These are phyloP conservation scores for Malurus alboscapulatus DNA, from an alignment of 2,113 vertebrate genomes.

Conservation along the genomic window DNA sequence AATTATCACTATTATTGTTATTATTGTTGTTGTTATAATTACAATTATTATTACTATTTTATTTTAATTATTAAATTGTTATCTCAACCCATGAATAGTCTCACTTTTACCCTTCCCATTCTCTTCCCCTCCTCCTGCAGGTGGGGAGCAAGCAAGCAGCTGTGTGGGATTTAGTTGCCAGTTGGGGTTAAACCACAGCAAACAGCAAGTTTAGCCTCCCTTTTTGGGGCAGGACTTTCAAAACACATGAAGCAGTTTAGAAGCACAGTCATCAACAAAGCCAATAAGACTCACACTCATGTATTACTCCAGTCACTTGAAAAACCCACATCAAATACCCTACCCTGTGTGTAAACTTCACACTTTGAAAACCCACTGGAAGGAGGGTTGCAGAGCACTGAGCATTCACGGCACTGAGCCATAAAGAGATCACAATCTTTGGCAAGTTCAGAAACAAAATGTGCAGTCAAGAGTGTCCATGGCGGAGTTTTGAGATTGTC, in stretches of 20 bases:
- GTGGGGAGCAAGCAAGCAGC: not conserved
- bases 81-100: not conserved
- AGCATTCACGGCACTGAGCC: not conserved
- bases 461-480: not conserved
- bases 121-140: not conserved
- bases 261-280: not conserved
- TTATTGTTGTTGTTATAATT: not conserved
- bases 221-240: not conserved
- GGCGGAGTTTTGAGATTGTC: not conserved
- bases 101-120: not conserved
- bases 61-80: not conserved
- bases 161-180: not conserved
- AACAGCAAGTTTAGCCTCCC: not conserved
- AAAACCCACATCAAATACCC: slow-evolving; percentile 42
- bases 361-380: slow-evolving; percentile 10
- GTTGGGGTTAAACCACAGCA: not conserved
- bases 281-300: not conserved
- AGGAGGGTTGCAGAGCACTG: not conserved
- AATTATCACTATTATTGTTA: not conserved
- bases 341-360: slow-evolving; percentile 17
- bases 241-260: not conserved
- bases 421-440: slow-evolving; percentile 37
- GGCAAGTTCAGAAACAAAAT: slow-evolving; percentile 58
- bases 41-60: not conserved
- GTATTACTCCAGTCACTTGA: not conserved